These are phyloP conservation scores for Dendrocincla tyrannina DNA, from an alignment of 2,797 vertebrate genomes.

Conservation along the genomic window DNA sequence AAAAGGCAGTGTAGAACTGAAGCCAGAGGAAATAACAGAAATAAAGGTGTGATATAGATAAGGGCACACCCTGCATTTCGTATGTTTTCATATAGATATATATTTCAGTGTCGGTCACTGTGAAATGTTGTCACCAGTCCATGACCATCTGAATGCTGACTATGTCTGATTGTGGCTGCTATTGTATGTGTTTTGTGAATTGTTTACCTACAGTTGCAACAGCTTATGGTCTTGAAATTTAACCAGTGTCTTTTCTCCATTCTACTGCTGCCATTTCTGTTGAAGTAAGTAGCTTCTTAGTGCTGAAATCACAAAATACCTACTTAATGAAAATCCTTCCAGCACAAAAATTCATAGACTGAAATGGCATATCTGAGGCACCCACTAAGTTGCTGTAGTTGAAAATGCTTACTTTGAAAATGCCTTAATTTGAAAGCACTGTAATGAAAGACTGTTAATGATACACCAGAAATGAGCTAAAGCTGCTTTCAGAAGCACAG, in stretches of 20 bases:
- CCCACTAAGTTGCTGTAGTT: not conserved
- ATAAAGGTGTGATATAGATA: not conserved
- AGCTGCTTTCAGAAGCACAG: constrained; percentile 37
- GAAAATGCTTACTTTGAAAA: constrained; percentile 37
- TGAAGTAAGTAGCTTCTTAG: not conserved
- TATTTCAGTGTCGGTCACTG: not conserved
- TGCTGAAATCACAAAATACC: constrained; percentile 17
- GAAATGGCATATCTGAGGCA: not conserved
- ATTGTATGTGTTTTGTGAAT: not conserved
- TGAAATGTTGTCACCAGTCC: not conserved
- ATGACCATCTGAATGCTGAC: not conserved
- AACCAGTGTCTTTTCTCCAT: not conserved
- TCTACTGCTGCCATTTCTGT: not conserved
- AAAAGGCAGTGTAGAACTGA: not conserved
- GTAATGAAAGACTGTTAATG: constrained; percentile 26
- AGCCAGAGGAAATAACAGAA: not conserved
- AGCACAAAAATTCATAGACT: not conserved
- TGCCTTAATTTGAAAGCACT: not conserved
- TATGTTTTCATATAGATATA: not conserved
- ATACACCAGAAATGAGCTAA: constrained; percentile 26
- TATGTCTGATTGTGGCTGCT: not conserved
- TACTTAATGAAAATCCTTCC: not conserved
- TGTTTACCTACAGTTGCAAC: not conserved
- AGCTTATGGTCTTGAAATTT: not conserved
- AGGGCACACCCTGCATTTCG: not conserved